These are phyloP conservation scores for Gari tellinella DNA, from an alignment of 2,888 invertebrate genomes.

Conservation along the genomic window DNA sequence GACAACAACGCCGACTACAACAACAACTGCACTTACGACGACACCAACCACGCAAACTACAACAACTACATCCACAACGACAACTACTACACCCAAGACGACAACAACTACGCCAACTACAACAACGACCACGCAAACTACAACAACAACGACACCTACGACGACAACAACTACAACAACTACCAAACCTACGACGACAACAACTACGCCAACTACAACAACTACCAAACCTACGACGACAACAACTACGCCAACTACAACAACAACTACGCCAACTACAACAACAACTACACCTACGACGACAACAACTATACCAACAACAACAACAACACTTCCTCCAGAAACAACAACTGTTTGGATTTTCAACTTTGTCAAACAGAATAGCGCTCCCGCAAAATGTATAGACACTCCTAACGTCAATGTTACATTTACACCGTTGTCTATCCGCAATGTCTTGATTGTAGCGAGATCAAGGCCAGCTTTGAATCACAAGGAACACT, in stretches of 20 bases:
- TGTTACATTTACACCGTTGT: conserved; percentile 25
- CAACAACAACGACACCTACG: conserved; percentile 1
- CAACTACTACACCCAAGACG: neutral
- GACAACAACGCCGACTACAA: neutral
- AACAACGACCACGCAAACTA: neutral
- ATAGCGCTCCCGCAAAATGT: conserved; percentile 33
- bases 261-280: neutral
- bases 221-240: neutral
- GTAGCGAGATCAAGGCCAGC: conserved; percentile 11
- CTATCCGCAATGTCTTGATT: conserved; percentile 18
- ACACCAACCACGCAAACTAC: neutral
- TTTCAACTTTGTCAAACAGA: conserved; percentile 24
- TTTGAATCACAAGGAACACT: neutral
- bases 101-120: neutral
- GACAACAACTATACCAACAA: neutral
- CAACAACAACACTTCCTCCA: neutral
- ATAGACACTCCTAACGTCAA: conserved; percentile 28
- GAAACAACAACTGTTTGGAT: no score
- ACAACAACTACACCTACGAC: neutral
- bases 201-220: neutral
- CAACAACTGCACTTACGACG: neutral
- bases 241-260: neutral
- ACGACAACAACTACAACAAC: neutral
- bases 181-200: neutral
- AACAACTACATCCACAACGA: neutral